phyloP scores from a whole-genome alignment of 2,113 vertebrate genomes.

The Nyctibius bracteatus region DNA sequence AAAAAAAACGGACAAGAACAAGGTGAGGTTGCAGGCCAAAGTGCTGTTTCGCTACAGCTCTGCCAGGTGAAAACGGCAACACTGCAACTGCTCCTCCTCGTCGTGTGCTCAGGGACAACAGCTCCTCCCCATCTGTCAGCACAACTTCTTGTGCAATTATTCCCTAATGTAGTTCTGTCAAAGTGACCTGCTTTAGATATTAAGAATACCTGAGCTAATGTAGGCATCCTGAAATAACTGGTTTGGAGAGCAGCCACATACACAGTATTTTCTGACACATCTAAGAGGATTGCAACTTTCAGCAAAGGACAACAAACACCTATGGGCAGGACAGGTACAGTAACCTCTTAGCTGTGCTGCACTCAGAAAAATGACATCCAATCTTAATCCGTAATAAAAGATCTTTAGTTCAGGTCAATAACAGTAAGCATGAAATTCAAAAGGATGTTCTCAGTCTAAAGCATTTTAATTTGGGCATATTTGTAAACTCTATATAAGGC shows the following conservation, averaged over 20 bases:
- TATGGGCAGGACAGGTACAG: neutral
- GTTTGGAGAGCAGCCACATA: neutral
- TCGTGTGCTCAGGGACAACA: neutral
- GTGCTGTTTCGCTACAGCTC: neutral
- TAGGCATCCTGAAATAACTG: slow-evolving; percentile 24
- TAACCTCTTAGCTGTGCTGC: neutral
- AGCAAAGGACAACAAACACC: neutral
- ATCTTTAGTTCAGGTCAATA: neutral
- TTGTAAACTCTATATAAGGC: neutral
- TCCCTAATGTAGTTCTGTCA: neutral
- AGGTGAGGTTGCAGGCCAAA: neutral
- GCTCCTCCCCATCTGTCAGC: slow-evolving; percentile 10
- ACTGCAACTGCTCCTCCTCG: neutral
- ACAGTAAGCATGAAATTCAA: neutral
- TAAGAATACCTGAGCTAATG: slow-evolving; percentile 22
- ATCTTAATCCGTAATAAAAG: neutral
- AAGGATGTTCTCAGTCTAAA: neutral
- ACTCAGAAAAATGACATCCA: neutral
- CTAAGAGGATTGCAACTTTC: neutral
- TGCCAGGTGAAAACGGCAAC: neutral
- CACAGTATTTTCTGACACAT: neutral
- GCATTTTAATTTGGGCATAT: neutral
- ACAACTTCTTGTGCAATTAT: neutral
- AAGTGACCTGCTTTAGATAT: slow-evolving; percentile 49
- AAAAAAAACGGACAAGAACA: neutral